Conservation (phyloP, 2,113 vertebrate species). For the Nerophis ophidion region DNA sequence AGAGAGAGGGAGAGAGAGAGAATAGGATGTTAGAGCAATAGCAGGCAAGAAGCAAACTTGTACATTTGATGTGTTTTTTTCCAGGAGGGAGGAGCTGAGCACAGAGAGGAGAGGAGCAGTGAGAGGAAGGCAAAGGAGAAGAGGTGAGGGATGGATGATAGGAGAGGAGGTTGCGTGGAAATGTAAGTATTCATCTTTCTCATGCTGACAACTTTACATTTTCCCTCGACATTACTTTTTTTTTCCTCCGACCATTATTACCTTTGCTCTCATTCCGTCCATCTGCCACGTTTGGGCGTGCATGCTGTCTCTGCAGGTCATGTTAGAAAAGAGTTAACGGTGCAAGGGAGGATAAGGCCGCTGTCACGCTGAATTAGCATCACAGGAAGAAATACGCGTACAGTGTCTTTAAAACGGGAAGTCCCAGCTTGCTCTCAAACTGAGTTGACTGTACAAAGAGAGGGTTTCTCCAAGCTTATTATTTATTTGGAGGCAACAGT, state of each 20-base stretch:
- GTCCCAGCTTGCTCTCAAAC: not conserved
- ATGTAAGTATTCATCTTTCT: constrained; percentile 5
- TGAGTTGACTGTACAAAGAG: not conserved
- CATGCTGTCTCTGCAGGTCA: constrained; percentile 23
- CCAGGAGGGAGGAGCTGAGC: constrained; percentile 24
- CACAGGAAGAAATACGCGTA: constrained; percentile 25
- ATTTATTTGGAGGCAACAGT: not conserved
- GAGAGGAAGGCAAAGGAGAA: not conserved
- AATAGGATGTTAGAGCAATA: constrained; percentile 10
- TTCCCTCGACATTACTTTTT: not conserved
- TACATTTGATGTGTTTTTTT: constrained; percentile 41
- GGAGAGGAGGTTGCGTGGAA: constrained; percentile 7
- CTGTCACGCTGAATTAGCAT: constrained; percentile 52
- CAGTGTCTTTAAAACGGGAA: constrained; percentile 7
- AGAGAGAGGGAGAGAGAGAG: constrained; percentile 31
- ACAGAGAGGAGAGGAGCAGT: not conserved
- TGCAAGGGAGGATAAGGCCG: constrained; percentile 42
- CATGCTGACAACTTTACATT: not conserved
- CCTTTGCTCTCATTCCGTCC: constrained; percentile 15
- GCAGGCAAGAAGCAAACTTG: constrained; percentile 32
- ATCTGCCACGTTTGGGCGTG: not conserved
- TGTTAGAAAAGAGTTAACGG: constrained; percentile 17
- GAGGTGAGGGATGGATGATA: constrained; percentile 1
- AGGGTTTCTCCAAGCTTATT: not conserved
- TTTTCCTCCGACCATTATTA: not conserved